Evolutionary conservation across 2,113 vertebrate genomes (phyloP).

Genomic region (Microtus ochrogaster): DNA sequence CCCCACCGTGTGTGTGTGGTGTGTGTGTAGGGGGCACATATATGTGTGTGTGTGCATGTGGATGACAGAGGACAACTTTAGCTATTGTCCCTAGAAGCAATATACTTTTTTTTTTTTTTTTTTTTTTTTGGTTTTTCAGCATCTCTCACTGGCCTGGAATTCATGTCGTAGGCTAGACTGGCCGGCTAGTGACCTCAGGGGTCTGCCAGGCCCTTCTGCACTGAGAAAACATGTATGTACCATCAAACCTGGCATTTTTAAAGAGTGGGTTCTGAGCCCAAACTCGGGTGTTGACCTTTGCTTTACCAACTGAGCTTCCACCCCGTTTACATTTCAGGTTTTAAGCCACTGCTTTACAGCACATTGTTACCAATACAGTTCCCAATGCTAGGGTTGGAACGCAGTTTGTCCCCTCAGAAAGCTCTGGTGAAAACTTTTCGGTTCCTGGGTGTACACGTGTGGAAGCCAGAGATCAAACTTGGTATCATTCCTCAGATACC

Average conservation of each 20-base stretch:
- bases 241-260: neutral
- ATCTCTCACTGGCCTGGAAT: neutral
- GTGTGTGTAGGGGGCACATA: neutral
- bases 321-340: neutral
- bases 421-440: neutral
- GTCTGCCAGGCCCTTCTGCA: neutral
- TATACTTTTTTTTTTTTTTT: too few relatives aligned
- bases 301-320: neutral
- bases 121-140: too few relatives aligned
- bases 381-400: neutral
- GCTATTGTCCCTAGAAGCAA: neutral
- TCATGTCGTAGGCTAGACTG: neutral
- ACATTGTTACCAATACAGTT: neutral
- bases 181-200: neutral
- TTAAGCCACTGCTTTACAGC: neutral
- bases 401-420: neutral
- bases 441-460: neutral
- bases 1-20: neutral
- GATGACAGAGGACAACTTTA: neutral
- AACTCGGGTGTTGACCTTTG: neutral
- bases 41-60: rapidly evolving
- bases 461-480: neutral
- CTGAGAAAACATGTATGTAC: too few relatives aligned
- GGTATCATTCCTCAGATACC: neutral
- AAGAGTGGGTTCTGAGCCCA: neutral